Evolutionary conservation across 2,888 invertebrate genomes (phyloP).

Genomic region (Ectropis crepuscularia): DNA sequence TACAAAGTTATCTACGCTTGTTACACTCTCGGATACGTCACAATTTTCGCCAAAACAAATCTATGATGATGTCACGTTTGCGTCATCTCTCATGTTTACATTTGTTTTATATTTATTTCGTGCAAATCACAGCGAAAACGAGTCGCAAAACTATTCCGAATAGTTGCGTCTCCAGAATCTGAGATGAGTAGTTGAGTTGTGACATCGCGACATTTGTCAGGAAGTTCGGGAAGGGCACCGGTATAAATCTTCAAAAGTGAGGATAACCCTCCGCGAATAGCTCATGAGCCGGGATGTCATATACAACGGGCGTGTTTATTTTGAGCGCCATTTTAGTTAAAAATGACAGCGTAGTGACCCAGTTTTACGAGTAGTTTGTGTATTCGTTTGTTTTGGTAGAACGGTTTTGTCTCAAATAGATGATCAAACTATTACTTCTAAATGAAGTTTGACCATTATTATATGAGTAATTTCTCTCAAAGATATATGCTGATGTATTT

Average conservation of each 20-base stretch:
- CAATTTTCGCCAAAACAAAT: conserved; percentile 5
- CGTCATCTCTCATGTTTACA: conserved; percentile 13
- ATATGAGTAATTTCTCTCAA: no score
- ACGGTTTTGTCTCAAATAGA: no score
- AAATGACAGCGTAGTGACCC: not conserved
- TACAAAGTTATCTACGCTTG: no score
- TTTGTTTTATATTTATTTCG: conserved; percentile 15
- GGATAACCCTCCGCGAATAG: conserved; percentile 18
- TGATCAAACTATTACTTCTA: no score
- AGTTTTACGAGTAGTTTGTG: no score
- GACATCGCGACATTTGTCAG: conserved; percentile 25
- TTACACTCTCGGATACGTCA: no score
- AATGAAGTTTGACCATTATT: no score
- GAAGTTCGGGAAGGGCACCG: conserved; percentile 15
- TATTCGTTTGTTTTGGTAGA: no score
- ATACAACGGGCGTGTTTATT: conserved; percentile 14
- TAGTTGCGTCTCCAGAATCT: conserved; percentile 17
- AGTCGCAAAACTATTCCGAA: conserved; percentile 21
- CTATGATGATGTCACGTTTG: conserved; percentile 5
- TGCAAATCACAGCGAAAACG: conserved; percentile 15
- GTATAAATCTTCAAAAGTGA: conserved; percentile 20
- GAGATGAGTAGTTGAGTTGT: conserved; percentile 18
- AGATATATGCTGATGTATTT: no score
- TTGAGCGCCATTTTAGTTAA: conserved; percentile 5
- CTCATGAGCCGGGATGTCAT: conserved; percentile 23